phyloP scores from a whole-genome alignment of 2,113 vertebrate genomes.

The Platichthys flesus region DNA sequence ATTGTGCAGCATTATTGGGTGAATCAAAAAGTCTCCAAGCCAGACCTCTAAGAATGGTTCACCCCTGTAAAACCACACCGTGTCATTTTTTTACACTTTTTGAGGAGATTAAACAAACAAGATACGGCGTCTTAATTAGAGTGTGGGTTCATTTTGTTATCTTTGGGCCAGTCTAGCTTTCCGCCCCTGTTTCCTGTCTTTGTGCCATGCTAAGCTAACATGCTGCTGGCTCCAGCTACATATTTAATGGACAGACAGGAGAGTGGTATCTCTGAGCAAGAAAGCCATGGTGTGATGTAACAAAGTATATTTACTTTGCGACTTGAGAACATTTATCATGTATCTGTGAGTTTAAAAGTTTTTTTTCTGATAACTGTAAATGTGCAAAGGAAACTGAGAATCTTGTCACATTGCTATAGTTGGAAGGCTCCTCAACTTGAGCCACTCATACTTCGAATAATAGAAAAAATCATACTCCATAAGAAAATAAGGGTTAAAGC shows the following conservation, averaged over 20 bases:
- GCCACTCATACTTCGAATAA: too few relatives aligned
- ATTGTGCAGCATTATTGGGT: neutral
- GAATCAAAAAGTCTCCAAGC: neutral
- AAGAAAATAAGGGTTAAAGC: too few relatives aligned
- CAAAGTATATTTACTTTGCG: neutral
- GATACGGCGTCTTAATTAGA: neutral
- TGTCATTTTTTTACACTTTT: neutral
- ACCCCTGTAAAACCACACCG: neutral
- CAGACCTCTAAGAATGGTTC: neutral
- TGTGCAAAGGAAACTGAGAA: too few relatives aligned
- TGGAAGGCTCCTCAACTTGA: too few relatives aligned
- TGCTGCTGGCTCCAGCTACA: neutral
- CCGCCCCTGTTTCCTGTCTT: conserved; percentile 1
- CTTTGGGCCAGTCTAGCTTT: neutral
- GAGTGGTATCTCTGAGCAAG: neutral
- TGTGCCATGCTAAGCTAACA: conserved; percentile 16
- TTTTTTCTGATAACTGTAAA: too few relatives aligned
- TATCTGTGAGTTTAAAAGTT: too few relatives aligned
- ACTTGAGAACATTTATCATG: neutral
- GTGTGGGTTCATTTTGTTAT: neutral
- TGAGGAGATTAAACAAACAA: neutral
- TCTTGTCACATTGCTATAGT: too few relatives aligned
- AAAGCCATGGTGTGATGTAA: neutral
- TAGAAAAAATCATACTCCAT: too few relatives aligned
- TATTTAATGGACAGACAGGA: neutral